Evolutionary conservation across 2,888 invertebrate species (phyloP), one percentile per base, ranked within the genome.

Genomic region (Cistogaster globosa): DNA sequence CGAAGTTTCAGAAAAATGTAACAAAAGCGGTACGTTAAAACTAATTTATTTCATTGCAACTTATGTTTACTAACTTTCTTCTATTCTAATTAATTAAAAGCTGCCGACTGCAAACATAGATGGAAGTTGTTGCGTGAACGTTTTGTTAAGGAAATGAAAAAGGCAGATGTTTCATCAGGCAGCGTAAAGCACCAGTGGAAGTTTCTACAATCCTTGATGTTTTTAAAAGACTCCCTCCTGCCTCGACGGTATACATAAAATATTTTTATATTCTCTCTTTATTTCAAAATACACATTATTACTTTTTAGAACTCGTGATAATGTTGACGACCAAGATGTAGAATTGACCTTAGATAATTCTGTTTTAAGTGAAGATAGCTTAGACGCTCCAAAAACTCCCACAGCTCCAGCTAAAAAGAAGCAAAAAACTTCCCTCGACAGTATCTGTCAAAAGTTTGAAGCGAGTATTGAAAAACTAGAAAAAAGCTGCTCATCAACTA

Each of bases 161-260:
- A 5, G 9, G 0, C 48, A n/a, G 45, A 65, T 3, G 8, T n/a
- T 51, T 8, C 45, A 48, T 26, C 67, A n/a, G 9, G 36, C 5
- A 53, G 14, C n/a, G 42, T 1, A 1, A 22, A 42, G 26, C 26
- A 26, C 26, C 26, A 26, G 9, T 62, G 62, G 62, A 62, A 42
- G n/a, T 62, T 9, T 20, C 2, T 62, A 14, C 42, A 20, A 6
- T 4, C 38, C 11, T 20, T 62, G 42, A 62, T 67, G 62, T 65
- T 76, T 67, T 58, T 76, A 45, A 76, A 67, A 58, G 42, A 14
- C 8, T 76, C 65, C n/a, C 57, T 67, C 14, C 58, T 32, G 18
- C 48, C 67, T 1, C 45, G 76, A 20, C 48, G 67, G 62, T 67
- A 76, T 8, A 16, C 51, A 51, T 1, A 14, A 51, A 2, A 26